Evolutionary conservation across 2,888 invertebrate genomes (phyloP).

Genomic region (Scotopteryx bipunctaria): DNA sequence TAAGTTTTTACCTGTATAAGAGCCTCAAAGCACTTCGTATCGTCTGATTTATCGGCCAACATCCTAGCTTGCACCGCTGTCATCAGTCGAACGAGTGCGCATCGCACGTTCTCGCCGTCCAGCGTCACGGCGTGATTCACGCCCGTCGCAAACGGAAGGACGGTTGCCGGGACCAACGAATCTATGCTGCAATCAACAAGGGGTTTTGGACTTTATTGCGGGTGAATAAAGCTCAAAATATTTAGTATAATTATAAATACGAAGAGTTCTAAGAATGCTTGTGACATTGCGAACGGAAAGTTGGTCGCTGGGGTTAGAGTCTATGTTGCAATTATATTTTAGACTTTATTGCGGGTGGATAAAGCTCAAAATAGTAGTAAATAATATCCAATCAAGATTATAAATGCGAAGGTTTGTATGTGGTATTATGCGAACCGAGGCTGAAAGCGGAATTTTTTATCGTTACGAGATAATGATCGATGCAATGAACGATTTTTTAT

Average conservation of each 20-base stretch:
- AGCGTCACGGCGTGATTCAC: slow-evolving; percentile 70
- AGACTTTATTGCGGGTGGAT: neutral
- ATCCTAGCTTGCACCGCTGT: slow-evolving; percentile 86
- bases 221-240: slow-evolving; percentile 1
- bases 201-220: slow-evolving; percentile 3
- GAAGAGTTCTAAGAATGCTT: neutral
- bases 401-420: neutral
- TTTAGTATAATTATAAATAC: neutral
- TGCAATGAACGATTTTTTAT: too few relatives aligned
- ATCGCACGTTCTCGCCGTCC: slow-evolving; percentile 88
- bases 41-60: slow-evolving; percentile 87
- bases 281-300: slow-evolving; percentile 75
- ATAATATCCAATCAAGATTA: too few relatives aligned
- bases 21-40: slow-evolving; percentile 88
- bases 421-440: slow-evolving; percentile 75
- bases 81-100: slow-evolving; percentile 83
- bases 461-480: too few relatives aligned
- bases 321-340: slow-evolving; percentile 68
- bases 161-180: slow-evolving; percentile 80
- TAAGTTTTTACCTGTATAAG: slow-evolving; percentile 78
- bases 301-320: slow-evolving; percentile 82
- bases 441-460: too few relatives aligned
- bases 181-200: slow-evolving; percentile 72
- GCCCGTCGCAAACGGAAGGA: slow-evolving; percentile 76
- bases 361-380: neutral